Evolutionary conservation across 2,113 vertebrate genomes (phyloP).

Genomic region (Brienomyrus longianalis): DNA sequence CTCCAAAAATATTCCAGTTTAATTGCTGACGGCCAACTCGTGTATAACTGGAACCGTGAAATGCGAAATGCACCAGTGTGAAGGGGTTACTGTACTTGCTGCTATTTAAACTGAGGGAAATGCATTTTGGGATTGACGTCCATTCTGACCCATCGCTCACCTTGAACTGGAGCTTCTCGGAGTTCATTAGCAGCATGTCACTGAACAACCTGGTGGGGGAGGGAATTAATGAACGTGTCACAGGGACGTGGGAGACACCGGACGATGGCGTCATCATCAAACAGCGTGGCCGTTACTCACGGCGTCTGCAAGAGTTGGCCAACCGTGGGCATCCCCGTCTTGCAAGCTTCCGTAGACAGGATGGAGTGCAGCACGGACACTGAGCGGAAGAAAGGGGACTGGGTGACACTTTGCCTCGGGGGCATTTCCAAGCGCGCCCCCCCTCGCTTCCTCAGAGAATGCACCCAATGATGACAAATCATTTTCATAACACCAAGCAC

Average conservation of each 20-base stretch:
- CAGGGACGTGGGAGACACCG: not conserved
- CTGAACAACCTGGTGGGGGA: conserved; percentile 73
- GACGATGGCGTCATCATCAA: not conserved
- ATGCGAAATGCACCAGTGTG: not conserved
- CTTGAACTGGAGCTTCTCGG: conserved; percentile 90
- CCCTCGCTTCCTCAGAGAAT: not conserved
- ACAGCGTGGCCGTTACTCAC: conserved; percentile 60
- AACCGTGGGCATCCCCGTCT: conserved; percentile 82
- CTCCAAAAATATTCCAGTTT: not conserved
- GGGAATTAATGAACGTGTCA: conserved; percentile 21
- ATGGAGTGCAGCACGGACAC: conserved; percentile 90
- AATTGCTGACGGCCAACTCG: not conserved
- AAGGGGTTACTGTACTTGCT: not conserved
- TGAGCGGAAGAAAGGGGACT: conserved; percentile 38
- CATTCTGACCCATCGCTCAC: conserved; percentile 49
- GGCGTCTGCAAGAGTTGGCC: conserved; percentile 81
- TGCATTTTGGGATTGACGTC: not conserved
- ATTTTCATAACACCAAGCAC: not conserved
- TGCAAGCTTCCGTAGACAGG: conserved; percentile 87
- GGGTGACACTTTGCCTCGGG: not conserved
- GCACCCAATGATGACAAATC: not conserved
- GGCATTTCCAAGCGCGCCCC: not conserved
- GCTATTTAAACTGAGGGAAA: not conserved
- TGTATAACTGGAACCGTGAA: not conserved
- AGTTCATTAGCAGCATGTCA: conserved; percentile 76